A percentile compares a stretch with the other conserved stretches of the same genome.
phyloP scores from a whole-genome alignment of 2,888 invertebrate species.

The Ormyrus pomaceus region DNA sequence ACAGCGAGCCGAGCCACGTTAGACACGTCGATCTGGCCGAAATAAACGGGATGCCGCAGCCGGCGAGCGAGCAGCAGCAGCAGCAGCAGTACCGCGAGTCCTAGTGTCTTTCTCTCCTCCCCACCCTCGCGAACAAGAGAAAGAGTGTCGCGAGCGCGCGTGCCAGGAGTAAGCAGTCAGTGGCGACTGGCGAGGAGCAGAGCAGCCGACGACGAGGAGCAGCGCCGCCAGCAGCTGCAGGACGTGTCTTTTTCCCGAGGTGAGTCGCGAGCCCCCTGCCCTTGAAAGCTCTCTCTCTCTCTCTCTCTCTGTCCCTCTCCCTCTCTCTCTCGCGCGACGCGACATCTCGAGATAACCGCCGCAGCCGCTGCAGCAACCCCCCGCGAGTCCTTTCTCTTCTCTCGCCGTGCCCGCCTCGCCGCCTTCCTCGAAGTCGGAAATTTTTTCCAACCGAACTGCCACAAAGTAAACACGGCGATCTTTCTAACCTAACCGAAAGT shows the following conservation, averaged over 20 bases:
- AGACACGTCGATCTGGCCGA: too few species aligned
- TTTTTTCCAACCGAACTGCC: too few species aligned
- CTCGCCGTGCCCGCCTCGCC: background rate
- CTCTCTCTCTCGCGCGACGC: slow-evolving; percentile 19
- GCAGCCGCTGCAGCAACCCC: background rate
- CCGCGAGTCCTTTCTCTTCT: background rate
- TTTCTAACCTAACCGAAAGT: too few species aligned
- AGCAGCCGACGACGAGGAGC: background rate
- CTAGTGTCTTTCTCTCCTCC: background rate
- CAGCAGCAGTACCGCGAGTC: background rate
- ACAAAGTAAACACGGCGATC: too few species aligned
- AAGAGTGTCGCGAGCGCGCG: background rate
- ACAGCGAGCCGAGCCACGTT: too few species aligned
- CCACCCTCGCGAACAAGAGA: background rate
- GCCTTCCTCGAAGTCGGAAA: background rate
- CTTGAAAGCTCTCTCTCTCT: slow-evolving; percentile 6
- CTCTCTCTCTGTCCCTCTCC: slow-evolving; percentile 13
- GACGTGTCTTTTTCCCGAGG: too few species aligned
- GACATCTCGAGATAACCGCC: slow-evolving; percentile 1
- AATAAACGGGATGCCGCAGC: too few species aligned
- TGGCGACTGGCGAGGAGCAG: background rate
- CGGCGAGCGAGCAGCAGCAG: too few species aligned
- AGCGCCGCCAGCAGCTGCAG: slow-evolving; percentile 5
- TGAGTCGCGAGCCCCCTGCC: too few species aligned
- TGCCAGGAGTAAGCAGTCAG: background rate